Conservation (phyloP, 2,888 invertebrate genomes). For the Diplazon laetatorius region DNA sequence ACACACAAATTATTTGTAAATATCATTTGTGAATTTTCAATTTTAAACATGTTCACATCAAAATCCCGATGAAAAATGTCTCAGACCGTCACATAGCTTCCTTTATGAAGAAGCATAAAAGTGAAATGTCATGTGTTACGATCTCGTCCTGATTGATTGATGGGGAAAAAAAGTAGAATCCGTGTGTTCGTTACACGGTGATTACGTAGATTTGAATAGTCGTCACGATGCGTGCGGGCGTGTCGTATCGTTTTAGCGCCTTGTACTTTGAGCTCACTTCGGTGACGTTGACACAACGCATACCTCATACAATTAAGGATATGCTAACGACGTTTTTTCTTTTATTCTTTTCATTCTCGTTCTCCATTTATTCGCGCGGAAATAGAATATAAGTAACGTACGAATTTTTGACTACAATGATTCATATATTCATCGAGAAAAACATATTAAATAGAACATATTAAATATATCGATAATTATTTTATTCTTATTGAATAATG, state of each 20-base stretch:
- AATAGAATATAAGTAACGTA: too few species aligned
- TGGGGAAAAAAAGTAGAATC: constrained; percentile 27
- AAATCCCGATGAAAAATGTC: too few species aligned
- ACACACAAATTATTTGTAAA: background rate
- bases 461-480: background rate
- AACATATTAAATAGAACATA: background rate
- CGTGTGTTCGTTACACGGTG: background rate
- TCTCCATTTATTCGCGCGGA: background rate
- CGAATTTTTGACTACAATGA: too few species aligned
- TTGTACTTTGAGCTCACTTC: constrained; percentile 57
- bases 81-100: too few species aligned
- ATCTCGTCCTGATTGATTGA: background rate
- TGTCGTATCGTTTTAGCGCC: constrained; percentile 40
- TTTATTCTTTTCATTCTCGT: constrained; percentile 4
- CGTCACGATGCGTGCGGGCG: background rate
- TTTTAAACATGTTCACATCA: too few species aligned
- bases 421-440: background rate
- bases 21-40: too few species aligned
- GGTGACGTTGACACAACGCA: constrained; percentile 13
- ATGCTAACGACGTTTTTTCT: constrained; percentile 51
- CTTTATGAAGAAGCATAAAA: too few species aligned
- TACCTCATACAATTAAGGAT: constrained; percentile 24
- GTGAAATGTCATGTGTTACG: background rate
- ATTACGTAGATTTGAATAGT: constrained; percentile 3
- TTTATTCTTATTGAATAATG: too few species aligned